These are phyloP conservation scores for Phrynosoma blainvillii DNA, from an alignment of 2,113 vertebrate species.

Conservation along the genomic window DNA sequence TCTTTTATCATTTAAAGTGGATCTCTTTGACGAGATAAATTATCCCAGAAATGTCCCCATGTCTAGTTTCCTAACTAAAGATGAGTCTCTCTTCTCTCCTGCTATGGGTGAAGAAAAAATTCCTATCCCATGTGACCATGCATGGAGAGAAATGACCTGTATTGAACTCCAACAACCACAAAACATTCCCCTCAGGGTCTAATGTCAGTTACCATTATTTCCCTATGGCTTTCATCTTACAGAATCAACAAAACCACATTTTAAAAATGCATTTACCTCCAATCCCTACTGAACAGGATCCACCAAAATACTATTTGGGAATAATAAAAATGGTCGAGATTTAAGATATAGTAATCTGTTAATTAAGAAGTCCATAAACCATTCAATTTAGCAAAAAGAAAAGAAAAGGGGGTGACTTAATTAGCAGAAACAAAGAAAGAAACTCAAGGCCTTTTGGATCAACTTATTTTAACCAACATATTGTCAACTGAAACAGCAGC, in stretches of 20 bases:
- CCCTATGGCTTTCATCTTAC: not conserved
- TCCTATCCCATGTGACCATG: not conserved
- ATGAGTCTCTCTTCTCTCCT: slow-evolving; percentile 28
- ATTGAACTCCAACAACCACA: slow-evolving; percentile 24
- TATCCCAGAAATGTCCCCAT: not conserved
- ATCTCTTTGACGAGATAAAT: slow-evolving; percentile 17
- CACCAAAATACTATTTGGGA: slow-evolving; percentile 59
- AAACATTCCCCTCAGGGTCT: not conserved
- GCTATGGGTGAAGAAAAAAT: not conserved
- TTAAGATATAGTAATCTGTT: slow-evolving; percentile 58
- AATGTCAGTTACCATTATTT: slow-evolving; percentile 5
- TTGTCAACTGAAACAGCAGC: slow-evolving; percentile 49
- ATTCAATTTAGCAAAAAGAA: slow-evolving; percentile 19
- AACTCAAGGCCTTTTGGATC: slow-evolving; percentile 35
- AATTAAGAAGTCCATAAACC: slow-evolving; percentile 61
- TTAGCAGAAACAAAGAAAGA: slow-evolving; percentile 46
- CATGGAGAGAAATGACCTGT: not conserved
- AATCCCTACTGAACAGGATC: slow-evolving; percentile 48
- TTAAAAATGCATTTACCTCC: slow-evolving; percentile 37
- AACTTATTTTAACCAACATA: slow-evolving; percentile 49
- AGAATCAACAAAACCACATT: not conserved
- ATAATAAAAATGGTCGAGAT: slow-evolving; percentile 62
- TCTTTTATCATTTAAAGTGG: not conserved
- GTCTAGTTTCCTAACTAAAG: slow-evolving; percentile 3
- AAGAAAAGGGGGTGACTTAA: slow-evolving; percentile 23